Base-by-base conservation (phyloP, 1,140 invertebrate genomes). In the Cotesia vestalis region DNA sequence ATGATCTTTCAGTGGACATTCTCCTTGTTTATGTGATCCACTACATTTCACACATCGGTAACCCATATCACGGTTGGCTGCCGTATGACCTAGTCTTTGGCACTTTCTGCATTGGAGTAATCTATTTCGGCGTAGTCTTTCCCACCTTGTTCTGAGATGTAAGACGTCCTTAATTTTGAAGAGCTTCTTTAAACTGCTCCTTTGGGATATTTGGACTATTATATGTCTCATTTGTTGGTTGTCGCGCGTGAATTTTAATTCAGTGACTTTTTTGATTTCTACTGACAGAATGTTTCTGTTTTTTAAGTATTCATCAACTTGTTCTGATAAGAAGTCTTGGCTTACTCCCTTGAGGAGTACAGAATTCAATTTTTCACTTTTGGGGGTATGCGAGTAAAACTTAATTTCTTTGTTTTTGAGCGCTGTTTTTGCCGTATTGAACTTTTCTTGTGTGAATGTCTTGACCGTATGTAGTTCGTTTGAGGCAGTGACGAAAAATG, bases 11-110 rank as follows among this genome's bases (percentile, higher is more conserved):
- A 67, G 2, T 5, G 11, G 14, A 36, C 76, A 77, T 14, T 77
- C 55, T 2, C 57, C 63, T 1, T 53, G 66, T 14, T n/a, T 34
- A 36, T 77, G 73, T 0, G 27, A 27, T 8, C 36, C 20, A 0
- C 36, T n/a, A 36, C 76, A 77, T 51, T 73, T 75, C 0, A 75
- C 69, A 27, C 76, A 77, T 9, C 69, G 12, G 17, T 40, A 72
- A 0, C 11, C 51, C 3, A 73, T 36, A 0, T 66, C 3, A 35
- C 72, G 75, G 55, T 72, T 73, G 0, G 51, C 20, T 6, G 61
- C 64, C 0, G 71, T 12, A 17, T 75, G 76, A 0, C 72, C 76
- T 3, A 73, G 4, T 14, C 69, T 14, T 69, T 77, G 73, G 38
- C 73, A 77, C 2, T 69, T 74, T 0, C 2, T 51, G 20, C 73